Evolutionary conservation across 2,888 invertebrate genomes (phyloP).

Genomic region (Ligdia adustata): DNA sequence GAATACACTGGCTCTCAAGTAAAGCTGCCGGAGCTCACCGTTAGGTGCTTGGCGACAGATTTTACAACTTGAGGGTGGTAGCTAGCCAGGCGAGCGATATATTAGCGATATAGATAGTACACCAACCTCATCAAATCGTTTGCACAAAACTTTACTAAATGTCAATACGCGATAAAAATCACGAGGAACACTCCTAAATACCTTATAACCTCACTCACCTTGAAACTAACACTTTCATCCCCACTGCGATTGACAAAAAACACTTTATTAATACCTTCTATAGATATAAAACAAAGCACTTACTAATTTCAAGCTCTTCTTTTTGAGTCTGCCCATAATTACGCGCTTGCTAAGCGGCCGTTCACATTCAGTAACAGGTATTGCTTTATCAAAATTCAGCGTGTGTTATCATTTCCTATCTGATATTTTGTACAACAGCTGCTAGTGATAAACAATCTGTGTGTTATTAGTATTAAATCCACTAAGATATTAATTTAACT

Average conservation of each 20-base stretch:
- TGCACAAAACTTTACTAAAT: no score
- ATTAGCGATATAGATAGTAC: no score
- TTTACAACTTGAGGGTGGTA: no score
- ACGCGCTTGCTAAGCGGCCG: neutral
- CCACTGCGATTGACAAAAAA: slow-evolving; percentile 5
- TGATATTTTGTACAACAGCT: neutral
- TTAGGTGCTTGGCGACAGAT: no score
- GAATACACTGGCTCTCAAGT: no score
- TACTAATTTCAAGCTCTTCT: slow-evolving; percentile 25
- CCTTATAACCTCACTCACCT: slow-evolving; percentile 4
- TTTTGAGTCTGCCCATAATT: slow-evolving; percentile 17
- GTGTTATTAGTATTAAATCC: no score
- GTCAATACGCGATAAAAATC: no score
- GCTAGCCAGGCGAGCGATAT: no score
- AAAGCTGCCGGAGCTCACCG: no score
- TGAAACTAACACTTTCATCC: slow-evolving; percentile 10
- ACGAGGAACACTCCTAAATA: no score
- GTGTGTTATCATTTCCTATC: slow-evolving; percentile 22
- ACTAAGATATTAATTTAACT: neutral
- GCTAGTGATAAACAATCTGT: no score
- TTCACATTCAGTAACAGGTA: neutral
- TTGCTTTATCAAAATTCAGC: neutral
- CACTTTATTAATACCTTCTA: slow-evolving; percentile 2
- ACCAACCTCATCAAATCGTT: no score
- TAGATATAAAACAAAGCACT: slow-evolving; percentile 8